Base-by-base conservation (phyloP, 2,797 vertebrate genomes). In the Spinibarbus caldwelli region DNA sequence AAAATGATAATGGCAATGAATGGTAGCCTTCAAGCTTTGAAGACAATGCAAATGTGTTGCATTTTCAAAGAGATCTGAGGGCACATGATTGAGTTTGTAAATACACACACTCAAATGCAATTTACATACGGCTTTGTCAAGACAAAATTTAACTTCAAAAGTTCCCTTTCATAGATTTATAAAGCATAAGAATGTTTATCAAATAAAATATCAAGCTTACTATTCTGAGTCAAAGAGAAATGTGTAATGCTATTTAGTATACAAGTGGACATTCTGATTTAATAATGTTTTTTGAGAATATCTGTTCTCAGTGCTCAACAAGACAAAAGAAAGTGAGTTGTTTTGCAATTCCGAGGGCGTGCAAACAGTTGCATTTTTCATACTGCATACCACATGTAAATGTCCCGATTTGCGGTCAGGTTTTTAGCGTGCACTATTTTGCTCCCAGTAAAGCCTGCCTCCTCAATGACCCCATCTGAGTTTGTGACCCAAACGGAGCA, bases 401-500 rank as follows among this genome's bases (percentile, higher is more conserved):
- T 34, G 45, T 71, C 66, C 36, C 49, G 17, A 31, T 26, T 59
- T 82, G 68, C 2, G 52, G 59, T 47, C 52, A n/a, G 38, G 36
- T 82, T 73, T 82, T 72, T 62, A 45, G 59, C 41, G 1, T 29
- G 29, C 77, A 54, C 6, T 59, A 64, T 47, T 49, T 17, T 38
- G n/a, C 78, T 41, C 57, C 52, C 21, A 66, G 64, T 78, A 84
- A 83, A 62, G 72, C 80, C 54, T 80, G 83, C 43, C 86, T 87
- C 54, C 87, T 83, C 59, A 84, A 81, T 71, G 70, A 85, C 49
- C 76, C 31, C 70, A 78, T 71, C 77, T 62, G 71, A 83, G 81
- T 85, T 84, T 73, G 17, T 59, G 82, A 89, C 86, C 88, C 85
- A 76, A 66, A 85, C 43, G 12, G 75, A 86, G 67, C 83, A 81